These are phyloP conservation scores for Hemithea aestivaria DNA, from an alignment of 2,888 invertebrate genomes.

Conservation along the genomic window DNA sequence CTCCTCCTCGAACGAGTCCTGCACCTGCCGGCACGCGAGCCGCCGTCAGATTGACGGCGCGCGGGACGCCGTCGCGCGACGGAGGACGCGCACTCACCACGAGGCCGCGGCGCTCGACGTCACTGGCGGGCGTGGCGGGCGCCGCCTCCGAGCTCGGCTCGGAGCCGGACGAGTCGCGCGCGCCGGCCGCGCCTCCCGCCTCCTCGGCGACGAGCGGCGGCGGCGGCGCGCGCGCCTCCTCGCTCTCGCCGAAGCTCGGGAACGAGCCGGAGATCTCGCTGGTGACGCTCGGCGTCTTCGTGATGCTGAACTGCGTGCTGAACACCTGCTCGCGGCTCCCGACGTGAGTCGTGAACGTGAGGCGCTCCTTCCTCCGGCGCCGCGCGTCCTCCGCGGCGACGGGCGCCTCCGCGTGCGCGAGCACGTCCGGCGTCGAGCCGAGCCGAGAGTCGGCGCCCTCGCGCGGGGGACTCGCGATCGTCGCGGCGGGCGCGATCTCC, in stretches of 20 bases:
- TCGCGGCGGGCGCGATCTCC: slow-evolving; percentile 8
- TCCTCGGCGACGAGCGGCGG: slow-evolving; percentile 15
- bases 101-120: slow-evolving; percentile 83
- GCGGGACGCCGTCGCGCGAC: too few species aligned
- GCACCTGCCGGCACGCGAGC: slow-evolving; percentile 45
- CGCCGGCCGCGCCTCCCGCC: slow-evolving; percentile 7
- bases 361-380: slow-evolving; percentile 55
- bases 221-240: slow-evolving; percentile 62
- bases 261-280: slow-evolving; percentile 79
- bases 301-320: slow-evolving; percentile 82
- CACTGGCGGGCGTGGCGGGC: slow-evolving; percentile 58
- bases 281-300: slow-evolving; percentile 81
- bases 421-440: slow-evolving; percentile 83
- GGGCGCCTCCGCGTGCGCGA: slow-evolving; percentile 3
- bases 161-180: slow-evolving; percentile 30
- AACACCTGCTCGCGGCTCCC: slow-evolving; percentile 85
- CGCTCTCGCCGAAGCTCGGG: slow-evolving; percentile 74
- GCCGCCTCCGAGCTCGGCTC: slow-evolving; percentile 30
- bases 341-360: slow-evolving; percentile 83
- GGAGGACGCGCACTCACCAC: slow-evolving; percentile 61
- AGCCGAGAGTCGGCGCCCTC: slow-evolving; percentile 77
- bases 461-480: slow-evolving; percentile 35
- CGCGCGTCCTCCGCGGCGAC: slow-evolving; percentile 27
- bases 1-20: slow-evolving; percentile 92
- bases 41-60: background rate